Conservation (phyloP, 1,140 invertebrate species). For the Cherax destructor region DNA sequence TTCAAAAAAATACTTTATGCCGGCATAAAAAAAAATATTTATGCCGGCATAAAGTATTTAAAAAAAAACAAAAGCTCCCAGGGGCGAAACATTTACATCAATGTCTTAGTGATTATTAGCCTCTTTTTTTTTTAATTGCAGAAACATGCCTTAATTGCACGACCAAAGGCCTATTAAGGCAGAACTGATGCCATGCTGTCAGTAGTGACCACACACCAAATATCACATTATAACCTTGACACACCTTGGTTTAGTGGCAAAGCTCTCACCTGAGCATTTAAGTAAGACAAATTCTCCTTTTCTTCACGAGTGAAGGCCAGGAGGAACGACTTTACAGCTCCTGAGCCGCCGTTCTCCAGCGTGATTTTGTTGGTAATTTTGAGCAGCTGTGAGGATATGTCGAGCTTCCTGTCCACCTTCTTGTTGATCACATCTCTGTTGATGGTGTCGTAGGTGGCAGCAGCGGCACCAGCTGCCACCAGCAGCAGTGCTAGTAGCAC, state of each 20-base stretch:
- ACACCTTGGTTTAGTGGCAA: background rate
- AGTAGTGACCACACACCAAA: background rate
- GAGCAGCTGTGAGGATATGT: constrained; percentile 91
- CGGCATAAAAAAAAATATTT: no score
- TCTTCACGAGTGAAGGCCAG: constrained; percentile 83
- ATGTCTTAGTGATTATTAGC: no score
- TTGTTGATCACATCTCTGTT: constrained; percentile 80
- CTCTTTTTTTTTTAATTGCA: no score
- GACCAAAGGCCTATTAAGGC: no score
- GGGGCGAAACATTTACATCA: no score
- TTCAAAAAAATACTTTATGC: no score
- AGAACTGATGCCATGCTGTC: no score
- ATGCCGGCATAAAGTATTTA: no score
- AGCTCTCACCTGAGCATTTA: constrained; percentile 79
- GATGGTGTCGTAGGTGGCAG: constrained; percentile 35
- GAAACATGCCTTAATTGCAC: no score
- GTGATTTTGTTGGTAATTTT: constrained; percentile 88
- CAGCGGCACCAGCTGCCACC: background rate
- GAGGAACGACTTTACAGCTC: constrained; percentile 82
- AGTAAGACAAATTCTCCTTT: constrained; percentile 83
- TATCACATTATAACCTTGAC: background rate
- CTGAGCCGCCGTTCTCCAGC: constrained; percentile 87
- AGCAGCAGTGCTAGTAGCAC: background rate
- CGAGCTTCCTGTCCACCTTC: constrained; percentile 90
- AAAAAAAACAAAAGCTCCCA: no score